Base-by-base conservation (phyloP, 2,888 invertebrate species). In the Muscina levida region DNA sequence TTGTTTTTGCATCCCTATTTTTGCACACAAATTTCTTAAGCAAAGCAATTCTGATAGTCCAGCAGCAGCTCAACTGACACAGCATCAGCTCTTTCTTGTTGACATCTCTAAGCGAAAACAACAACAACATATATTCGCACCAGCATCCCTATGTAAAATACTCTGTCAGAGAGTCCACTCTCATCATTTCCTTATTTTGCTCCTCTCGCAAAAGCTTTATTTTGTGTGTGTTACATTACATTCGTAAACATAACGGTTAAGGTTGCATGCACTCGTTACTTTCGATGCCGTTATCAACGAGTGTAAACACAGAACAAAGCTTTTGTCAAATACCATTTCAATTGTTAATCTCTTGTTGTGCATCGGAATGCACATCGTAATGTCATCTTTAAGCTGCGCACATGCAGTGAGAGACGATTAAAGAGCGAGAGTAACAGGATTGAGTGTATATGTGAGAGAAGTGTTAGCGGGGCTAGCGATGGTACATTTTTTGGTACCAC, bases 1-100 rank as follows among this genome's bases (percentile, higher is more conserved):
- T 72, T 77, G 48, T 72, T 72, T 31, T 65, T 72, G 81, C 77
- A 81, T 81, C 81, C 74, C 81, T 77, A 67, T 48, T 77, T 74
- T 62, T 39, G 39, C 10, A 24, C 10, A 31, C 19, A 59, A 37
- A 31, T 37, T 24, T 31, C 15, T 59, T 39, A 31, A 57, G 26
- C 5, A 11, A 46, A 10, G 26, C 15, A 26, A 48, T 44, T 15
- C 48, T 66, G 11, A 46, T 24, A 46, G 44, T 44, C 19, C 65
- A 46, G 48, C 26, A 46, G 15, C 48, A 65, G 31, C 66, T 44
- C 44, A n/a, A n/a, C n/a, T 48, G 2, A 6, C 15, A 1, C 48
- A 48, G 15, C 17, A 15, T 17, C 22, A n/a, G n/a, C n/a, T 19
- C 11, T 48, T 48, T 15, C 19, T 22, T 51, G 51, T 19, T 31